Conservation (phyloP, 2,888 invertebrate species). For the Pollenia angustigena region DNA sequence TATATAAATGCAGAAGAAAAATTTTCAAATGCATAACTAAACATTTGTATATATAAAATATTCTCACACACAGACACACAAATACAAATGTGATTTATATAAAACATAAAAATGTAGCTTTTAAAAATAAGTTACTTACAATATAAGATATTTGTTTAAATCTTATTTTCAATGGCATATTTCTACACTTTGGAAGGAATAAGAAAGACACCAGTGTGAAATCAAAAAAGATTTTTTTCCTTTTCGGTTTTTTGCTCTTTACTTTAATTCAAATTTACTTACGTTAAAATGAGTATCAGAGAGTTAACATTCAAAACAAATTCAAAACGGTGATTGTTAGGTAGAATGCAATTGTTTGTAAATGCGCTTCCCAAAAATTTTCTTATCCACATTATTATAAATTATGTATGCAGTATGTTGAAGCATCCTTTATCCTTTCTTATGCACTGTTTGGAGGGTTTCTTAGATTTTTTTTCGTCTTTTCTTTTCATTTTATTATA, state of each 20-base stretch:
- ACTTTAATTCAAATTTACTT: not conserved
- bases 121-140: conserved; percentile 24
- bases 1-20: conserved; percentile 35
- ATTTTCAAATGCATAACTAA: conserved; percentile 49
- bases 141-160: conserved; percentile 42
- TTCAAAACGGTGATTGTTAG: conserved; percentile 59
- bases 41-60: conserved; percentile 2
- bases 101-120: not conserved
- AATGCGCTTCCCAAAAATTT: conserved; percentile 14
- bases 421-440: conserved; percentile 12
- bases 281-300: conserved; percentile 27
- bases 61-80: not conserved
- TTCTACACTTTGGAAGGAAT: conserved; percentile 10
- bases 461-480: not conserved
- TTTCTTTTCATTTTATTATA: conserved; percentile 38
- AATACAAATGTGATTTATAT: too few species aligned
- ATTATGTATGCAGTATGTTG: conserved; percentile 24
- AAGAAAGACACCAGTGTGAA: not conserved
- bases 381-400: conserved; percentile 42
- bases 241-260: not conserved
- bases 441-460: conserved; percentile 6
- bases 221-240: too few species aligned
- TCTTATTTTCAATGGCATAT: conserved; percentile 50
- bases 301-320: not conserved
- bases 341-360: conserved; percentile 55